Percentiles rank a stretch among this genome's conserved stretches.
These are phyloP conservation scores for Chroicocephalus ridibundus DNA, from an alignment of 2,113 vertebrate species.

Conservation along the genomic window DNA sequence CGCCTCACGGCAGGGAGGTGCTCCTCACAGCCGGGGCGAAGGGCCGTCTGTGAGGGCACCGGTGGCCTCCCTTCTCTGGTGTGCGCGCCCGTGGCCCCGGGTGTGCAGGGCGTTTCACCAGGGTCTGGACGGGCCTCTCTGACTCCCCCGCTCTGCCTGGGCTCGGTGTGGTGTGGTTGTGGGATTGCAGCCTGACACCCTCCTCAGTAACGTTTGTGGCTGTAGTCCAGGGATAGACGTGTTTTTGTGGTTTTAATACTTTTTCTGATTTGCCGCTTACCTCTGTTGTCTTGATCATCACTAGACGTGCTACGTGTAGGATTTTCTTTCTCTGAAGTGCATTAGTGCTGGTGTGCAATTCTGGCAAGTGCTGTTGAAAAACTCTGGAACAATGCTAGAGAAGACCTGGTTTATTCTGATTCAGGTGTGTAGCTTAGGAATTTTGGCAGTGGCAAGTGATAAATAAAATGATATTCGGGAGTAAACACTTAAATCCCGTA, in stretches of 20 bases:
- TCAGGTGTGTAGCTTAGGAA: background rate
- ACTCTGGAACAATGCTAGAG: background rate
- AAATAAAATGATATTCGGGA: background rate
- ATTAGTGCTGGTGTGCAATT: accelerated
- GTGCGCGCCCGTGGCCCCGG: accelerated
- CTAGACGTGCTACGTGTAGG: accelerated
- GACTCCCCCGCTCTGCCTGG: accelerated
- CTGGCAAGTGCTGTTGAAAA: background rate
- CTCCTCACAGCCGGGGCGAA: background rate
- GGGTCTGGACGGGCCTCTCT: too few species aligned
- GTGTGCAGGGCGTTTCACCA: accelerated
- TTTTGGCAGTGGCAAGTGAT: background rate
- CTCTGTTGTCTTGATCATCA: accelerated
- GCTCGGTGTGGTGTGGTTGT: accelerated
- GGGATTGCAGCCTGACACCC: background rate
- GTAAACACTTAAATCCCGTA: background rate
- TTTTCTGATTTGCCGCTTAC: accelerated
- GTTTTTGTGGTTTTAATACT: accelerated
- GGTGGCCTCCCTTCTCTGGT: accelerated
- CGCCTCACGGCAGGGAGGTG: accelerated
- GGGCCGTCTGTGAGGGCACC: accelerated
- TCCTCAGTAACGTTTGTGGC: accelerated
- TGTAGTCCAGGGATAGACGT: background rate
- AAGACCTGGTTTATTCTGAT: background rate
- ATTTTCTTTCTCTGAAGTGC: background rate